Percentiles rank a stretch among this genome's conserved stretches.
phyloP scores from a whole-genome alignment of 2,797 vertebrate species.

The Acipenser transmontanus region DNA sequence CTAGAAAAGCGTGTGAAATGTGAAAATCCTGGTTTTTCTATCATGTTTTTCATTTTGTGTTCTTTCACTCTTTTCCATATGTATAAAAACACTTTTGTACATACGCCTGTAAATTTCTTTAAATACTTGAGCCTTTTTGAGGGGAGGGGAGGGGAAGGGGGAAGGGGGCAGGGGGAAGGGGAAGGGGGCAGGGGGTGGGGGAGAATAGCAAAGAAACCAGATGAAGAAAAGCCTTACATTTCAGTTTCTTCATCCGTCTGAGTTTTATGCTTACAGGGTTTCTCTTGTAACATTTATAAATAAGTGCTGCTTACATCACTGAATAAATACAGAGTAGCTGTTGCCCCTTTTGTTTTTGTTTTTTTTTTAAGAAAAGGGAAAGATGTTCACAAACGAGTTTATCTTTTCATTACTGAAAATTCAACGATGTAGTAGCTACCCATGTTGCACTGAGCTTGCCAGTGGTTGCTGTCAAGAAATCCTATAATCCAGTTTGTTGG shows the following conservation, averaged over 20 bases:
- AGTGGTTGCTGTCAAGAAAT: conserved; percentile 90
- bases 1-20: conserved; percentile 92
- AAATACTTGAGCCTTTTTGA: conserved; percentile 99
- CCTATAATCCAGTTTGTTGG: conserved; percentile 90
- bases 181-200: no score
- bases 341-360: conserved; percentile 60
- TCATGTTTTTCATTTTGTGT: conserved; percentile 48
- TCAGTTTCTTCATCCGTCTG: conserved; percentile 96
- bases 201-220: conserved; percentile 47
- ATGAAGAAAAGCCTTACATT: conserved; percentile 99
- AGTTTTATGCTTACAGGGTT: conserved; percentile 96
- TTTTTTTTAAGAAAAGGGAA: conserved; percentile 91
- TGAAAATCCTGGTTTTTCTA: conserved; percentile 76
- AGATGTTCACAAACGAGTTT: conserved; percentile 78
- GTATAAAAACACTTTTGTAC: conserved; percentile 78
- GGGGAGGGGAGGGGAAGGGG: conserved; percentile 50
- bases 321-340: conserved; percentile 88
- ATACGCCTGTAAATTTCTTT: conserved; percentile 99
- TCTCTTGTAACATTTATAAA: conserved; percentile 91
- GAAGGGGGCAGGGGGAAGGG: conserved; percentile 18
- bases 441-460: conserved; percentile 97
- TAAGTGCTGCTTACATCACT: conserved; percentile 99
- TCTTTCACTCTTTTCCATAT: conserved; percentile 52
- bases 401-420: conserved; percentile 96
- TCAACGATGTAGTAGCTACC: conserved; percentile 87